A percentile compares a stretch with the other conserved stretches of the same genome.
phyloP scores from a whole-genome alignment of 2,113 vertebrate genomes.

The Protobothrops flavoviridis region DNA sequence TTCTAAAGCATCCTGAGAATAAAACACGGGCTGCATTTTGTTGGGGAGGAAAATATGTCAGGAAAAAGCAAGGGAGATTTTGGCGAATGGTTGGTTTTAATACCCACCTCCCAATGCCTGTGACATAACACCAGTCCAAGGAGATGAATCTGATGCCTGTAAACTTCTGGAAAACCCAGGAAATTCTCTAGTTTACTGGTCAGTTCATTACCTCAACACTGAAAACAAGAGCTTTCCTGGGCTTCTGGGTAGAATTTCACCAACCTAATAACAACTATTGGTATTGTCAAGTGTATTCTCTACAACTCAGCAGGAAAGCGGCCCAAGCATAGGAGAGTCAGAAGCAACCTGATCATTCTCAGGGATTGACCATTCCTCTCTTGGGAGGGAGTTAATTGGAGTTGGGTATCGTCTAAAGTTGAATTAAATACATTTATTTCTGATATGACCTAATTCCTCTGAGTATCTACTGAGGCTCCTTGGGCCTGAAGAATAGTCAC shows the following conservation, averaged over 20 bases:
- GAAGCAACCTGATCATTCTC: not conserved
- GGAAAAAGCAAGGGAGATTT: not conserved
- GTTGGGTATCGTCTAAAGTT: not conserved
- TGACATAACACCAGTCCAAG: not conserved
- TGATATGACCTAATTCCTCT: not conserved
- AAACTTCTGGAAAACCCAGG: not conserved
- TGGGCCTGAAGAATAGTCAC: not conserved
- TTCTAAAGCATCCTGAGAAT: not conserved
- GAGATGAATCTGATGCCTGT: not conserved
- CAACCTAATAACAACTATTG: not conserved
- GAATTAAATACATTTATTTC: not conserved
- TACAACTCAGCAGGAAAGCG: not conserved
- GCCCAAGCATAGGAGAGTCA: no score
- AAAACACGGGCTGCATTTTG: not conserved
- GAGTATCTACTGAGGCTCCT: constrained; percentile 35
- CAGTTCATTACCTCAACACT: not conserved
- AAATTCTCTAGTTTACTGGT: not conserved
- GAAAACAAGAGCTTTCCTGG: not conserved
- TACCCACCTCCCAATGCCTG: no score
- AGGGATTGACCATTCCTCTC: not conserved
- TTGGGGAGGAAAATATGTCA: not conserved
- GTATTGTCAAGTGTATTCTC: not conserved
- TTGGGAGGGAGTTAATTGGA: not conserved
- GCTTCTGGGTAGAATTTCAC: not conserved
- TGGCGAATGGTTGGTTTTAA: not conserved